Conservation (phyloP, 2,797 vertebrate species). For the Scarus forsteni region DNA sequence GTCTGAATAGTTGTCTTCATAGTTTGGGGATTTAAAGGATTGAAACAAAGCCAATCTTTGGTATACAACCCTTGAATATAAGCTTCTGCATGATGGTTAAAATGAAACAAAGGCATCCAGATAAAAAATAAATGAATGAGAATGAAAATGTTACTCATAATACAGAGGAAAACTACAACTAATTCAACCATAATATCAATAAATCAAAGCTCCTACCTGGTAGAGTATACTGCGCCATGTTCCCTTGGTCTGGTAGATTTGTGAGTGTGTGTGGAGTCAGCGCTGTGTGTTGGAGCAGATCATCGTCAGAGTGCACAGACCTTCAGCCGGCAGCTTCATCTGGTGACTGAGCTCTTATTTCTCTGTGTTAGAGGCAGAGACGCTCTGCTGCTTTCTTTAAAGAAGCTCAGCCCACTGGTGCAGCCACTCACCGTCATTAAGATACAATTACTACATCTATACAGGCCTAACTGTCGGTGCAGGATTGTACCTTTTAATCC, state of each 20-base stretch:
- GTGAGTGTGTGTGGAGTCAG: slow-evolving; percentile 27
- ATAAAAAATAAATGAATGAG: too few relatives aligned
- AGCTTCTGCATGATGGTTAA: too few relatives aligned
- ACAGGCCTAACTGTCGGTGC: not conserved
- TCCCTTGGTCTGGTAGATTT: slow-evolving; percentile 29
- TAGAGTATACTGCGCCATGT: slow-evolving; percentile 72
- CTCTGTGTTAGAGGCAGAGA: slow-evolving; percentile 15
- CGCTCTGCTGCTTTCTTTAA: slow-evolving; percentile 1
- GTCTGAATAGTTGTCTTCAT: too few relatives aligned
- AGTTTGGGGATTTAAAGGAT: too few relatives aligned
- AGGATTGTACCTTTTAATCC: too few relatives aligned
- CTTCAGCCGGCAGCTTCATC: slow-evolving; percentile 60
- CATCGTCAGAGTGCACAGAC: slow-evolving; percentile 37
- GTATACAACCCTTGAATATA: too few relatives aligned
- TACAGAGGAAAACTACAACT: not conserved
- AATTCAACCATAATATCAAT: not conserved
- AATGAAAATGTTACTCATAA: not conserved
- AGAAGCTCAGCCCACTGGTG: not conserved
- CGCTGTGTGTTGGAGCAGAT: slow-evolving; percentile 16
- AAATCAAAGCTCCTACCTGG: slow-evolving; percentile 65
- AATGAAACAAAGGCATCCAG: too few relatives aligned
- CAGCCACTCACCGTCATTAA: not conserved
- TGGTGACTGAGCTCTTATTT: slow-evolving; percentile 33
- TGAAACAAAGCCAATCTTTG: too few relatives aligned
- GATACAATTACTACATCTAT: not conserved